Evolutionary conservation across 1,140 invertebrate genomes (phyloP).

Genomic region (Sitobion miscanthi): DNA sequence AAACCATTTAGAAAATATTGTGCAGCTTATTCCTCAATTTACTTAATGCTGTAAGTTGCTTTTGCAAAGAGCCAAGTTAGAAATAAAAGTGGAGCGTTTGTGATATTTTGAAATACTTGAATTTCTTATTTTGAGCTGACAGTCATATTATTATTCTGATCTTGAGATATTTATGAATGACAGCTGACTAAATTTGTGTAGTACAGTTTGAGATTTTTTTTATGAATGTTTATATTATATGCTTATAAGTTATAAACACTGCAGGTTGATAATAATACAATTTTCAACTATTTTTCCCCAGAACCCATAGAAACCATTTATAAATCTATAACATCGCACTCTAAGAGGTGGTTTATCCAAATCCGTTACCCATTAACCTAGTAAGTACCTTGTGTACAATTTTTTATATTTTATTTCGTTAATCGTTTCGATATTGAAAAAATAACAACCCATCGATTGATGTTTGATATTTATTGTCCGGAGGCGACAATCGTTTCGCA

Average conservation of each 20-base stretch:
- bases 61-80: background rate
- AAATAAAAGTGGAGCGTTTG: background rate
- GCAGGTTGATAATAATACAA: too few relatives aligned
- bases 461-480: background rate
- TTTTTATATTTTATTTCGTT: background rate
- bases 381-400: too few relatives aligned
- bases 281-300: too few relatives aligned
- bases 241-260: too few relatives aligned
- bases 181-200: too few relatives aligned
- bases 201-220: too few relatives aligned
- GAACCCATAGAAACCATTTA: too few relatives aligned
- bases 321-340: too few relatives aligned
- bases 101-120: background rate
- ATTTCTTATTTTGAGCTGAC: background rate
- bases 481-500: background rate
- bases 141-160: too few relatives aligned
- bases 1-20: too few relatives aligned
- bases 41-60: background rate
- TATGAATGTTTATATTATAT: too few relatives aligned
- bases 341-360: background rate
- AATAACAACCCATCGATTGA: background rate
- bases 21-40: background rate
- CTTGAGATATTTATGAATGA: too few relatives aligned
- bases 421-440: background rate
- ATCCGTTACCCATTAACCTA: background rate